Conservation (phyloP, 2,113 vertebrate species). For the Actenoides hombroni region DNA sequence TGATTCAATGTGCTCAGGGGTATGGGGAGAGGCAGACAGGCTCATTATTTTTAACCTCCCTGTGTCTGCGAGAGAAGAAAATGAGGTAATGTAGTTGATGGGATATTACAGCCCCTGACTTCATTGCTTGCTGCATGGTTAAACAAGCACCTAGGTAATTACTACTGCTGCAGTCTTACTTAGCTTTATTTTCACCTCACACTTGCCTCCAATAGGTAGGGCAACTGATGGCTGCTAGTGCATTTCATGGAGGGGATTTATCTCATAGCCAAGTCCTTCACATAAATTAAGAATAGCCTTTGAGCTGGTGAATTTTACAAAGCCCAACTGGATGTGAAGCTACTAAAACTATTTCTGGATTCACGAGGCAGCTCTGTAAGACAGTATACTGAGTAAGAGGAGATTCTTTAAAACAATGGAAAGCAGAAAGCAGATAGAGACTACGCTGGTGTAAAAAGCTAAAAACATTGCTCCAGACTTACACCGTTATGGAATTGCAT, state of each 20-base stretch:
- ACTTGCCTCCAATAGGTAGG: neutral
- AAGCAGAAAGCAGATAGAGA: neutral
- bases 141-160: conserved; percentile 42
- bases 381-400: neutral
- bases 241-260: neutral
- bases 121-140: conserved; percentile 54
- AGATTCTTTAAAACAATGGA: neutral
- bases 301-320: neutral
- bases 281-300: neutral
- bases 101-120: conserved; percentile 43
- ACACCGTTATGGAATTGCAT: neutral
- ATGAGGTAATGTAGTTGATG: conserved; percentile 46
- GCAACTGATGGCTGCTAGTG: neutral
- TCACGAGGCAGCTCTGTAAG: neutral
- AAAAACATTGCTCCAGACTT: neutral
- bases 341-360: neutral
- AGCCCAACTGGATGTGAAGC: neutral
- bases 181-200: neutral
- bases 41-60: conserved; percentile 67
- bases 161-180: neutral
- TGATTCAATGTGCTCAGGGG: conserved; percentile 76
- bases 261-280: neutral
- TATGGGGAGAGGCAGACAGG: conserved; percentile 60
- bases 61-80: conserved; percentile 48
- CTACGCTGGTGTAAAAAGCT: neutral